Base-by-base conservation (phyloP, 2,888 invertebrate genomes). In the Ophion ellenae region DNA sequence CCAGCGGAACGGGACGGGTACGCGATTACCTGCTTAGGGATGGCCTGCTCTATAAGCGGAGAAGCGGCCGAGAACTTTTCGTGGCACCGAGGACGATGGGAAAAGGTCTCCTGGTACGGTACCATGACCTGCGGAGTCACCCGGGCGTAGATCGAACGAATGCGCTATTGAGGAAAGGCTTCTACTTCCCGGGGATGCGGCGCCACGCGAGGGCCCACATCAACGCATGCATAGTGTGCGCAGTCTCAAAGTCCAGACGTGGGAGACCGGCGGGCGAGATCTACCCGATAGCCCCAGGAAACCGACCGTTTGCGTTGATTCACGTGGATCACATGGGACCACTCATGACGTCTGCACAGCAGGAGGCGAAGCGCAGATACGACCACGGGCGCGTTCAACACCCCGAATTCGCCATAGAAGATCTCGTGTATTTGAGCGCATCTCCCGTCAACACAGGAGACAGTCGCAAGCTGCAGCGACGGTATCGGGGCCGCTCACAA, bases 61-160 rank as follows among this genome's bases (percentile, higher is more conserved):
- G 74, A 64, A 59, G 36, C 28, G 20, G 82, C 76, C 78, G 81
- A 61, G 28, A 59, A 59, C 66, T 75, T 64, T 73, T 81, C 85
- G 74, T 82, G 24, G 36, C 66, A 71, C 40, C 32, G 14, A 71
- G 70, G 71, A 40, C 78, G 82, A 57, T 80, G 71, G n/a, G 86
- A 84, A 84, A 80, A 78, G 73, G 24, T 0, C 24, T 24, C 24
- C 24, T 71, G 88, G 87, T 17, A 71, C 74, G 77, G 24, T 80
- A 66, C 40, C 90, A 90, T 70, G 89, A 90, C 70, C 53, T 85
- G 1, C 63, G 79, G 17, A 87, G 88, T 11, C 91, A 91, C 81
- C 81, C 84, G 11, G 88, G 89, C 9, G 32, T 87, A 0, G 89
- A 89, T 2, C 69, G 87, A 71, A 88, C 87, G 9, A 5, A 85